Conservation (phyloP, 2,797 vertebrate species). For the Eulemur albifrons region DNA sequence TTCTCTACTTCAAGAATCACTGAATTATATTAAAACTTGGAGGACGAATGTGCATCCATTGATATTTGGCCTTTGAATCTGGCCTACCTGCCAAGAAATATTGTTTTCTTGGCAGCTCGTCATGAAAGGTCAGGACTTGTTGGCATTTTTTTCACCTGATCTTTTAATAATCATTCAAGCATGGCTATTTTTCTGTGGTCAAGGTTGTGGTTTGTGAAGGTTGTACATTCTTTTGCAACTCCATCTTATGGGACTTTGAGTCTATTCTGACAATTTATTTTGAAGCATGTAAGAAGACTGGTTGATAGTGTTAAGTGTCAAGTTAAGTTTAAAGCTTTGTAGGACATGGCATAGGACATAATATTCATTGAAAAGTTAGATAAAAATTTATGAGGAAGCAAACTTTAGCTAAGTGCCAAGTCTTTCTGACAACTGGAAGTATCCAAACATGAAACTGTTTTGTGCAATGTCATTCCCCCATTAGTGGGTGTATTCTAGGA, state of each 20-base stretch:
- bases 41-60: neutral
- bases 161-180: slow-evolving; percentile 55
- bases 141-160: slow-evolving; percentile 50
- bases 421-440: neutral
- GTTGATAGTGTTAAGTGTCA: neutral
- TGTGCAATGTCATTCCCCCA: neutral
- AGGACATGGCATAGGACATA: neutral
- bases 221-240: neutral
- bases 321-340: slow-evolving; percentile 43
- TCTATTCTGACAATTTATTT: slow-evolving; percentile 21
- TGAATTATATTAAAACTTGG: slow-evolving; percentile 36
- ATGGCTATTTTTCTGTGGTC: slow-evolving; percentile 33
- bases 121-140: slow-evolving; percentile 39
- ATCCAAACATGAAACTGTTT: neutral
- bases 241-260: neutral
- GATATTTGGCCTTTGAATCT: slow-evolving; percentile 66
- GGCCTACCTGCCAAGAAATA: slow-evolving; percentile 35
- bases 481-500: neutral
- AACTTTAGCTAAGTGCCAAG: slow-evolving; percentile 24
- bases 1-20: neutral
- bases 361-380: slow-evolving; percentile 11
- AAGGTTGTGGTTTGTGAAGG: neutral
- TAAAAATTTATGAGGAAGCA: slow-evolving; percentile 23
- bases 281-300: neutral
- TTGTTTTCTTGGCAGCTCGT: slow-evolving; percentile 45